Base-by-base conservation (phyloP, 2,113 vertebrate genomes). In the Hirundichthys speculiger region DNA sequence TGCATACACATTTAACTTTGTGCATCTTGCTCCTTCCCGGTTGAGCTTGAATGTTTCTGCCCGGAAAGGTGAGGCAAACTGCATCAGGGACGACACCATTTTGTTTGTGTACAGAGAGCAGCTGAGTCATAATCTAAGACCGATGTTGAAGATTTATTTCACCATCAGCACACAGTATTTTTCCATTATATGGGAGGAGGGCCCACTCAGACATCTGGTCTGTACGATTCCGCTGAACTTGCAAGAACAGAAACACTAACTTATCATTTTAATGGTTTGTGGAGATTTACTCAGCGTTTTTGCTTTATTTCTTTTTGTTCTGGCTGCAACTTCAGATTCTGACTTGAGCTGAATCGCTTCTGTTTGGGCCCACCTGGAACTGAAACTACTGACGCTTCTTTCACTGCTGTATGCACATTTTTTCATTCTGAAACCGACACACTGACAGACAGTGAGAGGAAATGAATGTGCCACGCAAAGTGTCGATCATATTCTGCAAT, bases 131-230 rank as follows among this genome's bases (percentile, higher is more conserved):
- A 19, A 18, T 40, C 57, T 11, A 3, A 4, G 38, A 3, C 60
- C 34, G 50, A 55, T 42, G 69, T 71, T 52, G 50, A 54, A 64
- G 70, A 40, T 62, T 9, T 47, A 64, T 54, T 48, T 22, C 40
- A 21, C 18, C 55, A 6, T 19, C 67, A 40, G 48, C 50, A 19
- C 12, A 13, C 39, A 11, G 53, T 65, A 12, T 52, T 78, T 85
- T 83, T 78, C 82, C 59, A 77, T 73, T 73, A 79, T 3, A 57
- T n/a, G 56, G 59, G 65, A 67, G 10, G 1, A 46, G 63, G 38
- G 69, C 60, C 73, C 62, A 0, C 25, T 20, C 13, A 19, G 40
- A 82, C 83, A 86, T 86, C 80, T 84, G 83, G 59, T 61, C 51
- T 22, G 30, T 21, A 34, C 56, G 40, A 75, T 80, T 88, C 80